Base-by-base conservation (phyloP, 2,113 vertebrate species). In the Lophura nycthemera region DNA sequence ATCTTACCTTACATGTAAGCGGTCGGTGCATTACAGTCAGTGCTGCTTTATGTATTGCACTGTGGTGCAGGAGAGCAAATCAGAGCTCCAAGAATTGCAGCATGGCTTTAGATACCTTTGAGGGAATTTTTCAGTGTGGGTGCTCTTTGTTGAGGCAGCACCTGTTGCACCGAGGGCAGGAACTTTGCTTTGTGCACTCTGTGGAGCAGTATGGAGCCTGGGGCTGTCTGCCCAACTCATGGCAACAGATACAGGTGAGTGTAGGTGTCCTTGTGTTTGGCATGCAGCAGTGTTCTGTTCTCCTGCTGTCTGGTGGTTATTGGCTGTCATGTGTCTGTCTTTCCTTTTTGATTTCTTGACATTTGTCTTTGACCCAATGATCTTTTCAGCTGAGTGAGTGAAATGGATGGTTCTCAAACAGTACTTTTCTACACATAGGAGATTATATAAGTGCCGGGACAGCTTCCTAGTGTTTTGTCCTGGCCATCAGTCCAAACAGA, bases 141-240 rank as follows among this genome's bases (percentile, higher is more conserved):
- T 45, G 74, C 30, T 87, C 65, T 78, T 91, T 76, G 32, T 42
- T 45, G 83, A 89, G 82, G 90, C 95, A 78, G 70, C 88, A 82
- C 83, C 72, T 69, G 73, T 83, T 90, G 48, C 3, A 21, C 20
- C 1, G 76, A 80, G 69, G 10, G 32, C 64, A 59, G 43, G 2
- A 64, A 7, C 50, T 19, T 6, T 21, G 32, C n/a, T 15, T 72
- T 63, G 30, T 76, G 66, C 22, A 4, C 52, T 42, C 34, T 32
- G 61, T 36, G 70, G 69, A 52, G 66, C 2, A 0, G n/a, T 30
- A 30, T n/a, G 56, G 83, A 72, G 64, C 22, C 43, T 54, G 16
- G 75, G 34, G n/a, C 43, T 54, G 29, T 29, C 57, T 75, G 81
- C 52, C 5, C 32, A 2, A 1, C 1, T 61, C n/a, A 0, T 32